Base-by-base conservation (phyloP, 1,140 invertebrate genomes). In the Musca domestica region DNA sequence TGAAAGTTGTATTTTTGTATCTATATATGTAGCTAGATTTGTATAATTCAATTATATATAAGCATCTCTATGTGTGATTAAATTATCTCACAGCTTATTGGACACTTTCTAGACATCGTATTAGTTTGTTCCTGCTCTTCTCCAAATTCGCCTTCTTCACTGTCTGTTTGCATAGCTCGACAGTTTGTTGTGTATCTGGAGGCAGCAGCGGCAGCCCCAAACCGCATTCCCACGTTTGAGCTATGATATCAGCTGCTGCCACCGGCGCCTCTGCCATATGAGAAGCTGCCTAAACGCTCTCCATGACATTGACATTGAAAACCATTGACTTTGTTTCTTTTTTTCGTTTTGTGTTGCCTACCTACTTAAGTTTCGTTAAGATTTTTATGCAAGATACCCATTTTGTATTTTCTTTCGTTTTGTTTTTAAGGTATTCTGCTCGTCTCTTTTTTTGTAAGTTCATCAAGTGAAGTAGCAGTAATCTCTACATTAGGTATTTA, bases 221-320 rank as follows among this genome's bases (percentile, higher is more conserved):
- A 61, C 56, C 56, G 34, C 56, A 61, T 61, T 61, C 56, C 56
- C 56, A 61, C 56, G 56, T 61, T 25, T 25, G 30, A 58, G 27
- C 23, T 30, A 20, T 51, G 17, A 5, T 19, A 20, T 51, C 17
- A 20, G n/a, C 48, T 19, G 17, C 20, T 51, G 48, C 5, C n/a
- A n/a, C n/a, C 12, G 48, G 19, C 20, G 17, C 20, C 20, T 4
- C 9, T 51, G 17, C 5, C 20, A 9, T 19, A 20, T 20, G 48
- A 51, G 17, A 51, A 61, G 34, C 30, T 34, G 7, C 56, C 27
- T 41, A 41, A 5, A 10, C 34, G 34, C 56, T 17, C 30, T 61
- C 56, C 27, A 61, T 61, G 56, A 61, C 56, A 61, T 61, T 61
- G 56, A 61, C 56, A 61, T 61, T 61, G 56, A 61, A 61, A 61